A percentile compares a stretch with the other conserved stretches of the same genome.
Conservation (phyloP, 2,113 vertebrate species). For the Cynoglossus semilaevis region DNA sequence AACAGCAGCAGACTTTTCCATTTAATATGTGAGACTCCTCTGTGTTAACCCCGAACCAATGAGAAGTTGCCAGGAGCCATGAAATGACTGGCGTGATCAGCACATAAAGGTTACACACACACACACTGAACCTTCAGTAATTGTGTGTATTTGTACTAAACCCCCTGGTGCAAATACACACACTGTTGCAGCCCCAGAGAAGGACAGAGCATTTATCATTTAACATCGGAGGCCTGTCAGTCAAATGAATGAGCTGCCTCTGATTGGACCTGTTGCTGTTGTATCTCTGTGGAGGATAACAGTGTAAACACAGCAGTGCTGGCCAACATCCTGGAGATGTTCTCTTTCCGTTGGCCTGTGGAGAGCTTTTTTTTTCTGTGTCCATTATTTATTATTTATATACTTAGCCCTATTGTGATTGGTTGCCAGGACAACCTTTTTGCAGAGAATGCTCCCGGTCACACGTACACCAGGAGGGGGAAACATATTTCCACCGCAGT, state of each 20-base stretch:
- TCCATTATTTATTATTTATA: slow-evolving; percentile 69
- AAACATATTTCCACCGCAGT: slow-evolving; percentile 63
- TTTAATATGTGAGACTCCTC: too few species aligned
- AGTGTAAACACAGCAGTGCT: slow-evolving; percentile 44
- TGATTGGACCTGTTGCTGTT: slow-evolving; percentile 30
- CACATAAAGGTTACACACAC: too few species aligned
- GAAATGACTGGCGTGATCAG: too few species aligned
- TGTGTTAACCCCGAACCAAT: too few species aligned
- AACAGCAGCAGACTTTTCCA: too few species aligned
- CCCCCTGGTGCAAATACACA: too few species aligned
- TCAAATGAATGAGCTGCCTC: slow-evolving; percentile 23
- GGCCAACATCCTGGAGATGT: slow-evolving; percentile 47
- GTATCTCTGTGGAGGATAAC: slow-evolving; percentile 33
- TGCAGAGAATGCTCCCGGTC: slow-evolving; percentile 45
- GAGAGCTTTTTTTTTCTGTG: slow-evolving; percentile 57
- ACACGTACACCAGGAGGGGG: slow-evolving; percentile 54
- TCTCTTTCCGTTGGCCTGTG: slow-evolving; percentile 40
- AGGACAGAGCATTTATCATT: background rate
- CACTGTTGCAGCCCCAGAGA: too few species aligned
- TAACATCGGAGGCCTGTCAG: slow-evolving; percentile 10
- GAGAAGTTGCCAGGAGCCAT: too few species aligned
- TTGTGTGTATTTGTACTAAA: too few species aligned
- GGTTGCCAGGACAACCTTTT: slow-evolving; percentile 60
- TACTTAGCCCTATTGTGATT: slow-evolving; percentile 61
- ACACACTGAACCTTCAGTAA: too few species aligned